Conservation (phyloP, 2,113 vertebrate genomes). For the Cairina moschata region DNA sequence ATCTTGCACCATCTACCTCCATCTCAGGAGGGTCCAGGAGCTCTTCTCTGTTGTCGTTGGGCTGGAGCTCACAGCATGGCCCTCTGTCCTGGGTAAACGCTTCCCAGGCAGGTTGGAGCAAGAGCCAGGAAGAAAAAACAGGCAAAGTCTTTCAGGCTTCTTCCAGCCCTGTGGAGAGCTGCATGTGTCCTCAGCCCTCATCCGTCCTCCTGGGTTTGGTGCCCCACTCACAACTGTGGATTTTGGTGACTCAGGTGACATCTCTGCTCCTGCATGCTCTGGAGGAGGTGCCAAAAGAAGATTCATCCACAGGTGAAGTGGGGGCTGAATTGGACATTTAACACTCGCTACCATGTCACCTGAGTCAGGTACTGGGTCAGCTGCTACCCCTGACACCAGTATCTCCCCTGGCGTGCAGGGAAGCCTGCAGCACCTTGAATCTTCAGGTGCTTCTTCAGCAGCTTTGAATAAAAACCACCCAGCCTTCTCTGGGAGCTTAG, state of each 20-base stretch:
- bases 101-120: constrained; percentile 14
- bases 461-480: background rate
- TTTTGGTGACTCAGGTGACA: constrained; percentile 12
- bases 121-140: background rate
- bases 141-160: background rate
- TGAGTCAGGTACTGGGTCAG: background rate
- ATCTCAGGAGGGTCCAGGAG: background rate
- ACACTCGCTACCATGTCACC: background rate
- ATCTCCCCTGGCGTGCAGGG: background rate
- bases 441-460: background rate
- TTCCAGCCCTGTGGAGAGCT: background rate
- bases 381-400: background rate
- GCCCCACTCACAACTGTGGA: background rate
- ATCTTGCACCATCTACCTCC: background rate
- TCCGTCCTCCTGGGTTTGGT: background rate
- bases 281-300: background rate
- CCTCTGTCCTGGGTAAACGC: background rate
- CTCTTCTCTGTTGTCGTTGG: background rate
- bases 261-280: background rate
- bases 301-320: background rate
- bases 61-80: background rate
- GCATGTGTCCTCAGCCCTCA: background rate
- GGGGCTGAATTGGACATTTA: background rate
- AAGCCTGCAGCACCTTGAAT: background rate
- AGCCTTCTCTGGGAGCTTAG: background rate